phyloP scores from a whole-genome alignment of 2,113 vertebrate species.

The Carollia perspicillata region DNA sequence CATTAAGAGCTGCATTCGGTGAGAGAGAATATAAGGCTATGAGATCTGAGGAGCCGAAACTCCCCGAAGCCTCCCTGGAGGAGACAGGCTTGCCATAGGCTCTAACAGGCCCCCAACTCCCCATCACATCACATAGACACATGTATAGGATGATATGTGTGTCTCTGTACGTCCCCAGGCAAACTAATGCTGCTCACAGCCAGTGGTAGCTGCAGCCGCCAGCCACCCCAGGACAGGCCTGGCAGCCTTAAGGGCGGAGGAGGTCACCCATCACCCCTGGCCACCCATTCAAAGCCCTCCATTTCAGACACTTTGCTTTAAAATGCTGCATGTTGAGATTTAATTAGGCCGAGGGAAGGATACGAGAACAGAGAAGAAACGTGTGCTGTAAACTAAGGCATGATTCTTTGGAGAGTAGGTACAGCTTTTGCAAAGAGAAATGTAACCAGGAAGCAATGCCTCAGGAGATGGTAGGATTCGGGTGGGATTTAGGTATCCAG shows the following conservation, averaged over 20 bases:
- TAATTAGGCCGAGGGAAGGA: not conserved
- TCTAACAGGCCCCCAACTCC: not conserved
- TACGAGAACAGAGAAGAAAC: not conserved
- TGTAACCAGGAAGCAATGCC: not conserved
- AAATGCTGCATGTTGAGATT: not conserved
- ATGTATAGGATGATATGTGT: not conserved
- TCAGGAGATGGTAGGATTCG: not conserved
- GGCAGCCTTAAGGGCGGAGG: not conserved
- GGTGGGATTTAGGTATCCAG: not conserved
- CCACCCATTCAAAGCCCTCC: not conserved
- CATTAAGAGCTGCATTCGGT: not conserved
- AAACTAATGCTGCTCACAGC: not conserved
- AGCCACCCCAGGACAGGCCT: not conserved
- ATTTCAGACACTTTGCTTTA: not conserved
- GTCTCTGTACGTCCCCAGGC: not conserved
- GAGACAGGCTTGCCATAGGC: not conserved
- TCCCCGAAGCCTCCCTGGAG: not conserved
- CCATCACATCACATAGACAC: not conserved
- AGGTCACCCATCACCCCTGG: not conserved
- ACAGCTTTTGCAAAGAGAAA: not conserved
- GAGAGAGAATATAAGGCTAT: not conserved
- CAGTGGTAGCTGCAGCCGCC: not conserved
- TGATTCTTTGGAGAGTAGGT: not conserved
- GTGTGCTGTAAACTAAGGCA: not conserved
- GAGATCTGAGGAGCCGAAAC: not conserved